A percentile compares a stretch with the other conserved stretches of the same genome.
Evolutionary conservation across 2,888 invertebrate genomes (phyloP).

Genomic region (Drosophila macrothrix): DNA sequence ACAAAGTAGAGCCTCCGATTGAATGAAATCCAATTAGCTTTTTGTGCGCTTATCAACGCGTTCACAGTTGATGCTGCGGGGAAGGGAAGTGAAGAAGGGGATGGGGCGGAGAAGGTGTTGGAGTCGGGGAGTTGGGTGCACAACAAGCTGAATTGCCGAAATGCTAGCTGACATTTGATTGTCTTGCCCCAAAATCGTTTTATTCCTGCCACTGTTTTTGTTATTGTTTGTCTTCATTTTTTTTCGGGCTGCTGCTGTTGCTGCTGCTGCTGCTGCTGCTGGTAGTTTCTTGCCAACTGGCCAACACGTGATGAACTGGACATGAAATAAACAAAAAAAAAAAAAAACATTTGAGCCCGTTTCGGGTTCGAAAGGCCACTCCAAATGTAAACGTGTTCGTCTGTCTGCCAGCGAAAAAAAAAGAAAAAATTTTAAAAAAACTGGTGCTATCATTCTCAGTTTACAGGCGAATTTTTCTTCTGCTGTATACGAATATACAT

Average conservation of each 20-base stretch:
- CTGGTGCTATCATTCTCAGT: slow-evolving; percentile 59
- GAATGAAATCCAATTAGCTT: slow-evolving; percentile 76
- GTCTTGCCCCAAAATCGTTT: slow-evolving; percentile 54
- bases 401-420: slow-evolving; percentile 26
- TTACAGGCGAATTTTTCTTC: slow-evolving; percentile 59
- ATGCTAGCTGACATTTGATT: slow-evolving; percentile 72
- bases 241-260: not conserved
- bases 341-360: slow-evolving; percentile 15
- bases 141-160: slow-evolving; percentile 61
- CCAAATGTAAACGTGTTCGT: slow-evolving; percentile 61
- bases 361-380: slow-evolving; percentile 40
- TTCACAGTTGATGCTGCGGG: slow-evolving; percentile 37
- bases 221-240: slow-evolving; percentile 12
- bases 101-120: not conserved
- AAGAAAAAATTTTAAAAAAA: slow-evolving; percentile 23
- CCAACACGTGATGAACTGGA: slow-evolving; percentile 69
- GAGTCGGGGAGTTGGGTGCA: not conserved
- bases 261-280: not conserved
- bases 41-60: slow-evolving; percentile 68
- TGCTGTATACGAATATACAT: slow-evolving; percentile 38
- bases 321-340: slow-evolving; percentile 5
- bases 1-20: slow-evolving; percentile 28
- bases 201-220: slow-evolving; percentile 26
- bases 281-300: slow-evolving; percentile 25
- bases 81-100: too few relatives aligned